phyloP scores from a whole-genome alignment of 2,888 invertebrate species.

The Dynastes hyllus region DNA sequence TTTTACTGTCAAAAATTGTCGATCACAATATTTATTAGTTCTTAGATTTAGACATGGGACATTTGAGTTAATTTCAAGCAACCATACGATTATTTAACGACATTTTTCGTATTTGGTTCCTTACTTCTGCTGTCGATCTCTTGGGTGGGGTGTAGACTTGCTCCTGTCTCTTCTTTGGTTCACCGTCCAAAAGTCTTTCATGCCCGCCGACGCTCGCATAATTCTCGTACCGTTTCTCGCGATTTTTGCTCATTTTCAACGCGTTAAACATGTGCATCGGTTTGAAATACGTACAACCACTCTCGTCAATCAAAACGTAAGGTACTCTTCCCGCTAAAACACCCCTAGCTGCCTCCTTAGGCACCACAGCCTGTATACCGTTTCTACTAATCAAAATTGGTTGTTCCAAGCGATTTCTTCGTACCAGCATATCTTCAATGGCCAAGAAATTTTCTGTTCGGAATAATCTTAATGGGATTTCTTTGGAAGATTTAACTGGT shows the following conservation, averaged over 20 bases:
- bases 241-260: slow-evolving; percentile 70
- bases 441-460: slow-evolving; percentile 82
- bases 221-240: slow-evolving; percentile 64
- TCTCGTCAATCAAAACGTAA: slow-evolving; percentile 85
- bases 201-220: slow-evolving; percentile 61
- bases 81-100: slow-evolving; percentile 57
- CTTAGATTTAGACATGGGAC: no score
- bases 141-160: slow-evolving; percentile 50
- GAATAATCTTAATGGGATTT: slow-evolving; percentile 81
- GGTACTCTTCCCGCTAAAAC: slow-evolving; percentile 84
- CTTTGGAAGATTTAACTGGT: slow-evolving; percentile 78
- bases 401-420: slow-evolving; percentile 74
- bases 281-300: slow-evolving; percentile 83
- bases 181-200: slow-evolving; percentile 58
- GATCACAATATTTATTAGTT: no score
- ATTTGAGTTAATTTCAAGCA: slow-evolving; percentile 51
- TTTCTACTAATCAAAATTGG: slow-evolving; percentile 83
- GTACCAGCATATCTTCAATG: slow-evolving; percentile 82
- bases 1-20: no score
- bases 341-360: slow-evolving; percentile 82
- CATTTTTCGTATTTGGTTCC: slow-evolving; percentile 57
- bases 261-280: slow-evolving; percentile 84
- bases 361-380: slow-evolving; percentile 84
- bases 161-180: slow-evolving; percentile 53
- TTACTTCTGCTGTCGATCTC: slow-evolving; percentile 55